Conservation (phyloP, 1,140 invertebrate genomes). For the Pteromalus puparum region DNA sequence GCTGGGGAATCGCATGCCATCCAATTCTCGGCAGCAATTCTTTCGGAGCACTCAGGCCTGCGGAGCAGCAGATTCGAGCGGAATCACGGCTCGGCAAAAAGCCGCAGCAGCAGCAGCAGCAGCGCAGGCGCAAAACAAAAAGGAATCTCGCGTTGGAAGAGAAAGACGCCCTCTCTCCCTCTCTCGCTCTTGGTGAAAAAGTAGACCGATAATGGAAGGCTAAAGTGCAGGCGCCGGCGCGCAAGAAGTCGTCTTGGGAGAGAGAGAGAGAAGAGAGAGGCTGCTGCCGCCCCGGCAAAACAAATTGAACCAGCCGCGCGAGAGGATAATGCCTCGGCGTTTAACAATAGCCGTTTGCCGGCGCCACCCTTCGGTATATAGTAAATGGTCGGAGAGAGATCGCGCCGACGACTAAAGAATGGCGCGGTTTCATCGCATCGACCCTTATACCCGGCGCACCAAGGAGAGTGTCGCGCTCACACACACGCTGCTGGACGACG, state of each 20-base stretch:
- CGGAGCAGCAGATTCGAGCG: constrained; percentile 10
- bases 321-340: constrained; percentile 57
- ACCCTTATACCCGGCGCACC: constrained; percentile 14
- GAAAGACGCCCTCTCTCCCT: not conserved
- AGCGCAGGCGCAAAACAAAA: not conserved
- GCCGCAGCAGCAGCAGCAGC: not conserved
- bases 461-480: no score
- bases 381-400: constrained; percentile 35
- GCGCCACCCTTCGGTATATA: not conserved
- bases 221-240: constrained; percentile 41
- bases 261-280: constrained; percentile 6
- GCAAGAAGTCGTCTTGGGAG: constrained; percentile 48
- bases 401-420: constrained; percentile 34
- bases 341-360: constrained; percentile 58
- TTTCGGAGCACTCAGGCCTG: not conserved
- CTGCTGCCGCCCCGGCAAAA: constrained; percentile 46
- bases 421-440: constrained; percentile 14
- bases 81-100: constrained; percentile 19
- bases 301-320: constrained; percentile 56
- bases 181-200: constrained; percentile 36
- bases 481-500: no score
- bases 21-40: not conserved
- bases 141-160: constrained; percentile 24
- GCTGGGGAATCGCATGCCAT: not conserved
- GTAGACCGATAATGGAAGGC: constrained; percentile 53